Evolutionary conservation across 2,888 invertebrate genomes (phyloP).

Genomic region (Zootermopsis nevadensis): DNA sequence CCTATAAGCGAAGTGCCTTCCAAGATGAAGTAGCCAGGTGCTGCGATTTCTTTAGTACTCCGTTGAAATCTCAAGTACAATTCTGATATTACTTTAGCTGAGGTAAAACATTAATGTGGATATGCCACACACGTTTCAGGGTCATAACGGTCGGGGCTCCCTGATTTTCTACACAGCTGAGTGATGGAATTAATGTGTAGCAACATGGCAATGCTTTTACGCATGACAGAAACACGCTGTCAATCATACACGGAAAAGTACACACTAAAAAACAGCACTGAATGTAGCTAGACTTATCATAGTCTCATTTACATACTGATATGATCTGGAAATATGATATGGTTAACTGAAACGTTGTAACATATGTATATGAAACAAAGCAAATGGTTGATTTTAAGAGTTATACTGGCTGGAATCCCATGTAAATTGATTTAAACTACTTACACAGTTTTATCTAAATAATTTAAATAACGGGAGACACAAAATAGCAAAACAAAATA

Average conservation of each 20-base stretch:
- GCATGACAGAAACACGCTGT: constrained; percentile 25
- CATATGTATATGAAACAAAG: background rate
- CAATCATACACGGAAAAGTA: constrained; percentile 17
- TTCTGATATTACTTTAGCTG: background rate
- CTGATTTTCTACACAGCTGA: background rate
- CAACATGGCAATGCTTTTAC: constrained; percentile 13
- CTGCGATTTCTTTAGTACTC: constrained; percentile 8
- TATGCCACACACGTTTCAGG: background rate
- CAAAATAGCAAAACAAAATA: too few species aligned
- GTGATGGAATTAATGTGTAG: background rate
- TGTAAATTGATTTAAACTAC: too few species aligned
- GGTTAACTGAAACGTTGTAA: background rate
- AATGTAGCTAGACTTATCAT: constrained; percentile 25
- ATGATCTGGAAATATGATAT: constrained; percentile 35
- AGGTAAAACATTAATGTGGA: background rate
- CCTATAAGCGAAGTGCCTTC: background rate
- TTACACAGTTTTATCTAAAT: too few species aligned
- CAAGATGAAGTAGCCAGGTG: constrained; percentile 10
- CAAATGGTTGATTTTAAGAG: too few species aligned
- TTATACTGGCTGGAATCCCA: too few species aligned
- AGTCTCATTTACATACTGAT: constrained; percentile 38
- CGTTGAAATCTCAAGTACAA: constrained; percentile 24
- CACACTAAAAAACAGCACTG: constrained; percentile 5
- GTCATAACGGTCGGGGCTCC: constrained; percentile 16
- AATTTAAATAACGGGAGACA: too few species aligned